Percentiles rank a stretch among this genome's conserved stretches.
Conservation (phyloP, 2,113 vertebrate species). For the Siphamia tubifer region DNA sequence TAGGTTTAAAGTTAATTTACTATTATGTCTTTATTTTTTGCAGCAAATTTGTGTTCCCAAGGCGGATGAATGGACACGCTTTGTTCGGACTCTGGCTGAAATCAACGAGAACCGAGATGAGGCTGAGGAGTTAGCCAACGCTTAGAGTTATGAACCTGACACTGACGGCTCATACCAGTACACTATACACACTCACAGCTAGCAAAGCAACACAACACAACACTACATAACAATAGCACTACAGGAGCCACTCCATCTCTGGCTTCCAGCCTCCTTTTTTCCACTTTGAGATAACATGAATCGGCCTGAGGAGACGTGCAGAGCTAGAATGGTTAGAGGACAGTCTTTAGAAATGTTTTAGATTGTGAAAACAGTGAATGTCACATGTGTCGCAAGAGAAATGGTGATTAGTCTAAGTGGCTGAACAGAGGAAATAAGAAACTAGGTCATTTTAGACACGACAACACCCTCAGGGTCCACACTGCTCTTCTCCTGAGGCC, state of each 20-base stretch:
- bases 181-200: slow-evolving; percentile 13
- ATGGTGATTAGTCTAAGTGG: not conserved
- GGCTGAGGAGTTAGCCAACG: slow-evolving; percentile 92
- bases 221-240: too few species aligned
- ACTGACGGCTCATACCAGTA: not conserved
- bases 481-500: slow-evolving; percentile 58
- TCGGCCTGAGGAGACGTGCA: slow-evolving; percentile 59
- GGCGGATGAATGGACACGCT: slow-evolving; percentile 94
- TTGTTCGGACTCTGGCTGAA: slow-evolving; percentile 92
- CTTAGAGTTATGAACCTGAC: slow-evolving; percentile 31
- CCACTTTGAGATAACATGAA: slow-evolving; percentile 16
- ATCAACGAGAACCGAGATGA: slow-evolving; percentile 96
- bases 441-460: slow-evolving; percentile 38
- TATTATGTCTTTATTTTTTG: not conserved
- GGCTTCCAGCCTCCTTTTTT: slow-evolving; percentile 33
- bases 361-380: slow-evolving; percentile 22
- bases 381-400: slow-evolving; percentile 8
- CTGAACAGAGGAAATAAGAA: slow-evolving; percentile 6
- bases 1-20: not conserved
- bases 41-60: slow-evolving; percentile 97
- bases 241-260: not conserved
- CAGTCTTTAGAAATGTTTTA: slow-evolving; percentile 16
- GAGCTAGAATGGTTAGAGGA: slow-evolving; percentile 51
- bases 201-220: too few species aligned
- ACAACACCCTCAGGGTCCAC: slow-evolving; percentile 45